A percentile compares a stretch with the other conserved stretches of the same genome.
phyloP scores from a whole-genome alignment of 2,888 invertebrate species.

The Petrolisthes manimaculis region DNA sequence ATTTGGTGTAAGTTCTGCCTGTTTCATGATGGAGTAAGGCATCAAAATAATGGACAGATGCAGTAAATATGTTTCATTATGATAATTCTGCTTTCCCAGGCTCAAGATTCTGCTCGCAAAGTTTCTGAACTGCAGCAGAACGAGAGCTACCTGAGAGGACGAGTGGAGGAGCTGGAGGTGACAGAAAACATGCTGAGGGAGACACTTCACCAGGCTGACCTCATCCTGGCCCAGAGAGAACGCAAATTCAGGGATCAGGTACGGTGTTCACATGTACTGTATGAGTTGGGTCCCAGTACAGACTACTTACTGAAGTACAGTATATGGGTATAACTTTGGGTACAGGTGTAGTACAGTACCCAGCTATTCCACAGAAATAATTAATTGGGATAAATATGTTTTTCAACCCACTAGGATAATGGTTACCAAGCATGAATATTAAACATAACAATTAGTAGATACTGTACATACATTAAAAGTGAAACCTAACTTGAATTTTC shows the following conservation, averaged over 20 bases:
- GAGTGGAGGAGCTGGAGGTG: conserved; percentile 63
- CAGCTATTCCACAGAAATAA: too few species aligned
- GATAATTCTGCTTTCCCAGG: conserved; percentile 30
- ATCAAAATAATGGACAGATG: background rate
- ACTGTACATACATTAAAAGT: too few species aligned
- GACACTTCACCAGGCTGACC: conserved; percentile 56
- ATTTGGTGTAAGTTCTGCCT: background rate
- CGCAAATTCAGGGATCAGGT: conserved; percentile 64
- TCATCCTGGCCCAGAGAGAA: conserved; percentile 53
- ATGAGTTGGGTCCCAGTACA: too few species aligned
- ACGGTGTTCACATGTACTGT: background rate
- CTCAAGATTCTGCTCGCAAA: conserved; percentile 59
- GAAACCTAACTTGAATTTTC: too few species aligned
- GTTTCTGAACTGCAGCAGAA: conserved; percentile 59
- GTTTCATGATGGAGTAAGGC: background rate
- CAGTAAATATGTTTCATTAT: background rate
- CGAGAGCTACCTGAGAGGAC: conserved; percentile 55
- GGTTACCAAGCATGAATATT: too few species aligned
- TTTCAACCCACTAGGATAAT: too few species aligned
- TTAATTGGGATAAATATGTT: too few species aligned
- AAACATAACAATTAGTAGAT: too few species aligned
- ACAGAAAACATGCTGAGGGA: conserved; percentile 56
- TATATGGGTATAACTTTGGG: too few species aligned
- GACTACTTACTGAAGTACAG: too few species aligned
- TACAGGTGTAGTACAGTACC: too few species aligned